Percentiles rank a stretch among this genome's conserved stretches.
phyloP scores from a whole-genome alignment of 2,888 invertebrate species.

The Lasioglossum morio region DNA sequence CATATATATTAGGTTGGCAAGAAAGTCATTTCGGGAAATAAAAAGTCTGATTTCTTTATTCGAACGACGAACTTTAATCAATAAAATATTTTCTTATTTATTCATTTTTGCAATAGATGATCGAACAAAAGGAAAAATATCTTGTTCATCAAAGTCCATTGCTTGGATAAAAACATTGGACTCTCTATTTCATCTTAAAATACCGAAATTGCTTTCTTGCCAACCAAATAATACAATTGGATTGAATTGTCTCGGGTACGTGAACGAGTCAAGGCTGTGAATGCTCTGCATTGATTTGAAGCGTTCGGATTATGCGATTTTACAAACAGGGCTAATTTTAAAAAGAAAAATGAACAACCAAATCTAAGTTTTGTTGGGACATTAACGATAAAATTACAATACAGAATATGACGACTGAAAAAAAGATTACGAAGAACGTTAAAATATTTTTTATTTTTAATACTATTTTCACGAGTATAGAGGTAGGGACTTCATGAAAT shows the following conservation, averaged over 20 bases:
- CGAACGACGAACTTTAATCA: no score
- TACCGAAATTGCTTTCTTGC: no score
- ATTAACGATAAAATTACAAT: conserved; percentile 38
- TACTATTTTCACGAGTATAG: conserved; percentile 69
- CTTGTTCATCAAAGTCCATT: no score
- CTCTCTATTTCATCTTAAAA: no score
- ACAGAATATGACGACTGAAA: conserved; percentile 48
- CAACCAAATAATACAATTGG: conserved; percentile 23
- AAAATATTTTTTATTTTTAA: conserved; percentile 76
- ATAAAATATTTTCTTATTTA: no score
- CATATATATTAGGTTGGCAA: not conserved
- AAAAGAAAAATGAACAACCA: not conserved
- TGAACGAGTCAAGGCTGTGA: conserved; percentile 76
- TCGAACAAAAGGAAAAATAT: no score
- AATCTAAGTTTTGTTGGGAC: conserved; percentile 41
- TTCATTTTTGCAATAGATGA: no score
- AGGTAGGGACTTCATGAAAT: conserved; percentile 57
- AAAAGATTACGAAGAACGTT: conserved; percentile 60
- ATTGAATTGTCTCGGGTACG: conserved; percentile 53
- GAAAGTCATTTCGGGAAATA: no score
- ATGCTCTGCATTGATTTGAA: conserved; percentile 67
- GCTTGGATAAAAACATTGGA: no score
- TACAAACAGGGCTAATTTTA: conserved; percentile 39
- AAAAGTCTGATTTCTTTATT: no score
- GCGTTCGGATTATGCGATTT: conserved; percentile 43